A percentile compares a stretch with the other conserved stretches of the same genome.
Conservation (phyloP, 1,140 invertebrate species). For the Kradibia gibbosae region DNA sequence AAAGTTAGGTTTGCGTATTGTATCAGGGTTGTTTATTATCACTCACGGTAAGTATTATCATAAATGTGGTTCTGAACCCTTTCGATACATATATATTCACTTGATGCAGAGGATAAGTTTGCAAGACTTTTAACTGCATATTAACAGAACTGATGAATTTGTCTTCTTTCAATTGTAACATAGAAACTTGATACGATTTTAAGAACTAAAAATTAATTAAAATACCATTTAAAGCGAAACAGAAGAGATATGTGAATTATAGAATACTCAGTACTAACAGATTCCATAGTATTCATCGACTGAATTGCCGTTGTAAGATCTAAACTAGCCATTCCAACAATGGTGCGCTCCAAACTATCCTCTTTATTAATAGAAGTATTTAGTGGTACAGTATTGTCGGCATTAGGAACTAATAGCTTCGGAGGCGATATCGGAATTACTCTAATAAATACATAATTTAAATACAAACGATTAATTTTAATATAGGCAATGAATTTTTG, state of each 20-base stretch:
- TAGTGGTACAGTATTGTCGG: slow-evolving; percentile 52
- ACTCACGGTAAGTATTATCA: slow-evolving; percentile 78
- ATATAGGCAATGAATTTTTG: neutral
- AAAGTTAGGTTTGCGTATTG: neutral
- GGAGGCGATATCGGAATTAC: slow-evolving; percentile 72
- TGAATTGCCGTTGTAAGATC: slow-evolving; percentile 78
- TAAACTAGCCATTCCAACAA: slow-evolving; percentile 80
- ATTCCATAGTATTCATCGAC: slow-evolving; percentile 79
- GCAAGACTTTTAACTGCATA: slow-evolving; percentile 79
- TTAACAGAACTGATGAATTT: slow-evolving; percentile 81
- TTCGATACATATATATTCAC: slow-evolving; percentile 69
- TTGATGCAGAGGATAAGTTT: slow-evolving; percentile 69
- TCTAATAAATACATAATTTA: slow-evolving; percentile 59
- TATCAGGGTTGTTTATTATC: neutral
- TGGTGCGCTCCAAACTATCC: slow-evolving; percentile 74
- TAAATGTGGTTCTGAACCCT: slow-evolving; percentile 76
- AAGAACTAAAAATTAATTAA: slow-evolving; percentile 60
- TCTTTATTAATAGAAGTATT: slow-evolving; percentile 62
- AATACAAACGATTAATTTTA: neutral
- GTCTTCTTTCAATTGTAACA: slow-evolving; percentile 79
- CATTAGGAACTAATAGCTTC: slow-evolving; percentile 66
- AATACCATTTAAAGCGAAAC: slow-evolving; percentile 8
- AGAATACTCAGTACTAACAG: slow-evolving; percentile 56
- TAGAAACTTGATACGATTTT: slow-evolving; percentile 66
- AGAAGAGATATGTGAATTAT: slow-evolving; percentile 13